Conservation (phyloP, 1,140 invertebrate genomes). For the Papilio polyxenes region DNA sequence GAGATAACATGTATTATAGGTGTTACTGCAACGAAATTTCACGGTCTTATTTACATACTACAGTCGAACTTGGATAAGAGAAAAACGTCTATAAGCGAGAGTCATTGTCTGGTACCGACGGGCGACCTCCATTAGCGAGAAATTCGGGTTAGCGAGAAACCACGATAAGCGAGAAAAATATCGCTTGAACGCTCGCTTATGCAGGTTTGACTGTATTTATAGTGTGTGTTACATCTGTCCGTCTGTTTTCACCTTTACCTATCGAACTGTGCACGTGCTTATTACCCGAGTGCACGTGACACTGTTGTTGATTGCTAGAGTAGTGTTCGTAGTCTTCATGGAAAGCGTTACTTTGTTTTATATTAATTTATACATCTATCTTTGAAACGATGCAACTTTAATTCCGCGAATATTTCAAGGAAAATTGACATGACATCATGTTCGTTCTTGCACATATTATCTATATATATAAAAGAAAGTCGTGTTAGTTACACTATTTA, state of each 20-base stretch:
- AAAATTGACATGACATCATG: neutral
- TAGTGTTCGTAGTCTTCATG: conserved; percentile 13
- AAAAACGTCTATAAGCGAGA: too few relatives aligned
- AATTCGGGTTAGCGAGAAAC: too few relatives aligned
- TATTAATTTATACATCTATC: conserved; percentile 13
- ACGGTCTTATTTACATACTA: neutral
- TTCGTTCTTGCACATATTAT: neutral
- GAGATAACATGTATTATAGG: neutral
- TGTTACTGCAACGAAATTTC: neutral
- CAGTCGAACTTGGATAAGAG: too few relatives aligned
- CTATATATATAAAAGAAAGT: too few relatives aligned
- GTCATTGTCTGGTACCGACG: too few relatives aligned
- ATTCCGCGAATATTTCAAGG: neutral
- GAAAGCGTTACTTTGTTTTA: conserved; percentile 25
- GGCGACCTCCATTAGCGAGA: too few relatives aligned
- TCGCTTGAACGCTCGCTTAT: too few relatives aligned
- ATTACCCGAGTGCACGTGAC: conserved; percentile 23
- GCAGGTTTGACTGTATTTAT: too few relatives aligned
- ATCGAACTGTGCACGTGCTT: conserved; percentile 28
- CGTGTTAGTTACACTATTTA: too few relatives aligned
- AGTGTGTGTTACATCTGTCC: neutral
- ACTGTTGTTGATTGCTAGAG: conserved; percentile 22
- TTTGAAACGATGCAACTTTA: conserved; percentile 8
- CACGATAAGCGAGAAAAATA: too few relatives aligned
- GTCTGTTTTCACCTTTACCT: conserved; percentile 34